Conservation (phyloP, 1,140 invertebrate genomes). For the Belonocnema kinseyi region DNA sequence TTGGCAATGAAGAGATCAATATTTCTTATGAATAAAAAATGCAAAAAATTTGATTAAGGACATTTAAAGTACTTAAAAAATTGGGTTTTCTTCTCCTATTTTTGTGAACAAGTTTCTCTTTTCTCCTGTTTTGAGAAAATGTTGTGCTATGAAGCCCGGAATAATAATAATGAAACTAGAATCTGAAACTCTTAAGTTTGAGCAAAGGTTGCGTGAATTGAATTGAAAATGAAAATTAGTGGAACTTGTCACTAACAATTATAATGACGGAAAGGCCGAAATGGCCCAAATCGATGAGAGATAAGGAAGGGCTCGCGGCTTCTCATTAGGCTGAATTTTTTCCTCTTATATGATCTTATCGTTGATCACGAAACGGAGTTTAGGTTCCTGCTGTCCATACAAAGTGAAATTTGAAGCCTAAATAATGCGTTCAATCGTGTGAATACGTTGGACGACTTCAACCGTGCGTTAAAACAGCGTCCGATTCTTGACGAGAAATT, state of each 20-base stretch:
- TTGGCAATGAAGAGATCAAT: too few relatives aligned
- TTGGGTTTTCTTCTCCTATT: too few relatives aligned
- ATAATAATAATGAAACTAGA: too few relatives aligned
- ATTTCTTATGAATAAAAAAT: too few relatives aligned
- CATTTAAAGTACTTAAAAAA: too few relatives aligned
- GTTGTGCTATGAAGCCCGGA: too few relatives aligned
- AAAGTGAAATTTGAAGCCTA: constrained; percentile 24
- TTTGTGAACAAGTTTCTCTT: too few relatives aligned
- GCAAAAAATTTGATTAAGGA: too few relatives aligned
- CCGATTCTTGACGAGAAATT: constrained; percentile 4
- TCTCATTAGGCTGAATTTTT: not conserved
- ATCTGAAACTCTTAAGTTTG: too few relatives aligned
- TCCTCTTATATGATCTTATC: constrained; percentile 11
- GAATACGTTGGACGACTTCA: constrained; percentile 21
- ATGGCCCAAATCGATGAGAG: not conserved
- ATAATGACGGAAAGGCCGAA: not conserved
- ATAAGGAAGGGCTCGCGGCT: not conserved
- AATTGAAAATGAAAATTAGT: not conserved
- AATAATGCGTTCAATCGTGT: constrained; percentile 22
- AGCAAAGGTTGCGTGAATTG: too few relatives aligned
- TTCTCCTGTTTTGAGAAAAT: too few relatives aligned
- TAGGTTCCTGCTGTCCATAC: constrained; percentile 9
- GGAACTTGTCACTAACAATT: constrained; percentile 10
- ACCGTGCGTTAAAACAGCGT: constrained; percentile 23
- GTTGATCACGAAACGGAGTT: constrained; percentile 9